Percentiles rank a stretch among this genome's conserved stretches.
Conservation (phyloP, 2,888 invertebrate genomes). For the Phasia obesa region DNA sequence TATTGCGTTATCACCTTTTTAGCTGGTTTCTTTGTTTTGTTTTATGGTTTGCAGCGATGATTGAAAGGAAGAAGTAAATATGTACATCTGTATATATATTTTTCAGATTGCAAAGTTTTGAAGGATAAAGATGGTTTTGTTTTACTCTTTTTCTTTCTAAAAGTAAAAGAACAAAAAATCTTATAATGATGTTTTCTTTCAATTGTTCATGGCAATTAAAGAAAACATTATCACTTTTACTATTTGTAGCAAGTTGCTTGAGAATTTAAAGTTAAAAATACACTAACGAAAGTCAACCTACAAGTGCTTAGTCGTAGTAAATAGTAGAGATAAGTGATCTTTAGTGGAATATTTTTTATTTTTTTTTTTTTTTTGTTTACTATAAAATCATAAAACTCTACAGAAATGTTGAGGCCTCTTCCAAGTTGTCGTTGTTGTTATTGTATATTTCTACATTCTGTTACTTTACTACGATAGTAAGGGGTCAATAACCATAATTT, state of each 20-base stretch:
- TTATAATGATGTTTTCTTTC: background rate
- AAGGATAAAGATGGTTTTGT: background rate
- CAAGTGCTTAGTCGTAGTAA: background rate
- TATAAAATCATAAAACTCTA: conserved; percentile 27
- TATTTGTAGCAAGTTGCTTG: background rate
- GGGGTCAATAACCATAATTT: conserved; percentile 46
- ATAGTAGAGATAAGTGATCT: conserved; percentile 40
- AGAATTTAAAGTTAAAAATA: background rate
- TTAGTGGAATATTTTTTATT: too few relatives aligned
- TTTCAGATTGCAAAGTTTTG: background rate
- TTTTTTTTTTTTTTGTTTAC: too few relatives aligned
- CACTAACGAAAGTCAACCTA: background rate
- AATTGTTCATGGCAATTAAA: background rate
- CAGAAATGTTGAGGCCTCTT: conserved; percentile 22
- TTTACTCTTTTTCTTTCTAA: background rate
- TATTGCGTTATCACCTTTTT: conserved; percentile 31
- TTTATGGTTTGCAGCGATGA: background rate
- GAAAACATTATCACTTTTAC: background rate
- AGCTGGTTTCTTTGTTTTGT: conserved; percentile 42
- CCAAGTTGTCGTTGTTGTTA: background rate
- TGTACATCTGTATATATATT: background rate
- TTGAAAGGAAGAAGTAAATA: background rate
- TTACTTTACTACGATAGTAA: conserved; percentile 17
- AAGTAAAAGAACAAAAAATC: background rate
- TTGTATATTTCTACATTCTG: conserved; percentile 16